Evolutionary conservation across 2,113 vertebrate species (phyloP).

Genomic region (Sinocyclocheilus maitianheensis): DNA sequence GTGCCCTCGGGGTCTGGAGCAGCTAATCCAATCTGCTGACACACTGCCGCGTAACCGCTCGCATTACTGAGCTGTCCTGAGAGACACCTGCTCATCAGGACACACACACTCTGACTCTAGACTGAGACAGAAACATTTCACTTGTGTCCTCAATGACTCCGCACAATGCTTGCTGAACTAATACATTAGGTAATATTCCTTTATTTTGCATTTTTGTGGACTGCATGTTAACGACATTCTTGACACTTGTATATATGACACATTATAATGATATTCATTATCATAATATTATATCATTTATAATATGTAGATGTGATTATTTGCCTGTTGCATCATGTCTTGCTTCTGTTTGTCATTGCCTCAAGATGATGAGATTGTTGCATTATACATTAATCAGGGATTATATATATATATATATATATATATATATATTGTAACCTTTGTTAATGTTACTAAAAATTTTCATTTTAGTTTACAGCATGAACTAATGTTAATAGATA

Average conservation of each 20-base stretch:
- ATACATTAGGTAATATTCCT: neutral
- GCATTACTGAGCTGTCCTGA: conserved; percentile 16
- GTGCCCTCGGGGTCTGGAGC: conserved; percentile 31
- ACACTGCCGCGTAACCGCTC: conserved; percentile 38
- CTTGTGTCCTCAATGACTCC: neutral
- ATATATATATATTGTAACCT: no score
- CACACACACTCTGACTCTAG: conserved; percentile 33
- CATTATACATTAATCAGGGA: no score
- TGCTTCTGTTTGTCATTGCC: no score
- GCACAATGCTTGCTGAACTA: neutral
- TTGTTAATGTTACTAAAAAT: no score
- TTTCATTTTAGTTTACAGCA: no score
- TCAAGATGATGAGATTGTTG: no score
- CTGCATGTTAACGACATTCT: neutral
- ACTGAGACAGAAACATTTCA: neutral
- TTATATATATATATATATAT: no score
- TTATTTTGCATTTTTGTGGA: neutral
- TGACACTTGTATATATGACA: no score
- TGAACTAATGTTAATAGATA: no score
- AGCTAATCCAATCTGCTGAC: conserved; percentile 54
- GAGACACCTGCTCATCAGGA: conserved; percentile 48
- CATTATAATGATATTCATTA: neutral
- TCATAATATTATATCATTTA: neutral
- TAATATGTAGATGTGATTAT: neutral
- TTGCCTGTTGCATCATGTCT: no score